Evolutionary conservation across 1,140 invertebrate genomes (phyloP).

Genomic region (Bombyx mandarina): DNA sequence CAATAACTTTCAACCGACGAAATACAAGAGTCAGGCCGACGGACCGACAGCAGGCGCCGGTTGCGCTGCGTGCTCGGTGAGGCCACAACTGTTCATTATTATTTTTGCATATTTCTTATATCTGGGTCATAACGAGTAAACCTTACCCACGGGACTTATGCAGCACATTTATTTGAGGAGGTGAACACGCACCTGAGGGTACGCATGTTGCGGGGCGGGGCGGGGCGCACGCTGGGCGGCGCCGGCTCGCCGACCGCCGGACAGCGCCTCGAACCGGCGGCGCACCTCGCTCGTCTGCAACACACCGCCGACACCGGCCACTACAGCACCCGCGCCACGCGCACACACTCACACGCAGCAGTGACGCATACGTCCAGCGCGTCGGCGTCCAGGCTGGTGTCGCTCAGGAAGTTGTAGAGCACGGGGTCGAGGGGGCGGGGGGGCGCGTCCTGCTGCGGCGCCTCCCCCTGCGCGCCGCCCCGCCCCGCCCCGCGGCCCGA

Average conservation of each 20-base stretch:
- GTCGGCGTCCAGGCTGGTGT: slow-evolving; percentile 29
- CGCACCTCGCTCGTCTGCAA: not conserved
- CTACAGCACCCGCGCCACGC: not conserved
- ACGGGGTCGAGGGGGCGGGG: slow-evolving; percentile 12
- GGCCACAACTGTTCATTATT: no score
- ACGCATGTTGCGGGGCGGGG: no score
- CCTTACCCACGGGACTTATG: no score
- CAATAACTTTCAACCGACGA: no score
- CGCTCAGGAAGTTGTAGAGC: slow-evolving; percentile 37
- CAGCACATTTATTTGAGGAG: no score
- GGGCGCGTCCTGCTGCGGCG: not conserved
- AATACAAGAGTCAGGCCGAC: no score
- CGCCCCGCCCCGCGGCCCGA: slow-evolving; percentile 14
- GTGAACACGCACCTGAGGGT: no score
- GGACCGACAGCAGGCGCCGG: no score
- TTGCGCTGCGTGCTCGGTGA: no score
- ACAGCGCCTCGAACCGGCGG: no score
- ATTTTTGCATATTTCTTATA: no score
- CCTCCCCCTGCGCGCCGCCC: not conserved
- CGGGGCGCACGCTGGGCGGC: not conserved
- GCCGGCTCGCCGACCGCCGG: not conserved
- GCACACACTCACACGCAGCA: not conserved
- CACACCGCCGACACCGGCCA: not conserved
- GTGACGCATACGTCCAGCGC: slow-evolving; percentile 18
- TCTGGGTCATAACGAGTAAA: no score